phyloP scores from a whole-genome alignment of 2,113 vertebrate species.

The Bostrychus sinensis region DNA sequence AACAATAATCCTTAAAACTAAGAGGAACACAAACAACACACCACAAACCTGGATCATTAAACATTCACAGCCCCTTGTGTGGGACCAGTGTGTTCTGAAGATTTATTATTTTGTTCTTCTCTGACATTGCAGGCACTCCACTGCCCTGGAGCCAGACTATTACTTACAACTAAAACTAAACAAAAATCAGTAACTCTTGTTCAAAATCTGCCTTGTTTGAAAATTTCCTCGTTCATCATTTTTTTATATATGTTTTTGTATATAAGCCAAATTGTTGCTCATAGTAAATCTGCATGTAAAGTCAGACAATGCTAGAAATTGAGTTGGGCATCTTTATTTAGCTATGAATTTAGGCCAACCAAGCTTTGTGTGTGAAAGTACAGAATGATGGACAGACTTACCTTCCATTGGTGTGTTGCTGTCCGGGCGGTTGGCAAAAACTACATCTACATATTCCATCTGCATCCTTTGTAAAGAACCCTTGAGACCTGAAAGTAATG shows the following conservation, averaged over 20 bases:
- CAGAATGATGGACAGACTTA: slow-evolving; percentile 74
- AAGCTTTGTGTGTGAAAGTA: background rate
- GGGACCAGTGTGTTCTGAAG: background rate
- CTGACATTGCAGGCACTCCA: background rate
- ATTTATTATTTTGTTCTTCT: slow-evolving; percentile 20
- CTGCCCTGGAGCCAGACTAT: slow-evolving; percentile 7
- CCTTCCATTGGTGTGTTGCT: slow-evolving; percentile 99
- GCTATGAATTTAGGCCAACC: too few species aligned
- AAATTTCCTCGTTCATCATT: slow-evolving; percentile 2
- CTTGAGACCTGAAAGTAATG: slow-evolving; percentile 86
- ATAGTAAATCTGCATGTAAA: too few species aligned
- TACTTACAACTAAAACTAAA: background rate
- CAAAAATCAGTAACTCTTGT: background rate
- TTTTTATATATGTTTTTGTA: too few species aligned
- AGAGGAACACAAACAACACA: slow-evolving; percentile 5
- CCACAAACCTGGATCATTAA: background rate
- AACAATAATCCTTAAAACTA: background rate
- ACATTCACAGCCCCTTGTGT: slow-evolving; percentile 7
- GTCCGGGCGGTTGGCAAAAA: slow-evolving; percentile 96
- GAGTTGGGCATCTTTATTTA: too few species aligned
- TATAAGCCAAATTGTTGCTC: too few species aligned
- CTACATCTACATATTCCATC: slow-evolving; percentile 96
- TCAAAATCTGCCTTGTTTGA: background rate
- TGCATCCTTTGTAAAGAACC: slow-evolving; percentile 96
- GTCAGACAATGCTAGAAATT: too few species aligned